Evolutionary conservation across 1,140 invertebrate species (phyloP), one percentile per base, ranked within the genome.

Genomic region (Gonatopus flavifemur): DNA sequence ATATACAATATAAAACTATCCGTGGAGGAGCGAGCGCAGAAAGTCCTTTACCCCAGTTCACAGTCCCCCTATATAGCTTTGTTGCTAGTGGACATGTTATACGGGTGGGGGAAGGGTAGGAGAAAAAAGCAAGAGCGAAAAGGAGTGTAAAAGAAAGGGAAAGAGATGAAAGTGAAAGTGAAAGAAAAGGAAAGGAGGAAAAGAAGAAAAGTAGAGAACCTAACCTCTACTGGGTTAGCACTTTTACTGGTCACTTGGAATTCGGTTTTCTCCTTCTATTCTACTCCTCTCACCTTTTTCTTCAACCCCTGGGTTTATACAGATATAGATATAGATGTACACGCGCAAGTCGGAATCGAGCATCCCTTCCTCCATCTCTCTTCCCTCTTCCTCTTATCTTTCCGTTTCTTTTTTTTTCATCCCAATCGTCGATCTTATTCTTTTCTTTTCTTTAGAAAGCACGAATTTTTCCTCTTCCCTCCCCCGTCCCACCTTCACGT

Each of bases 21-120:
- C n/a, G n/a, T 53, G 21, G 38, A 47, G 38, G 45, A 59, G 55
- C 56, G 54, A 63, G 49, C 52, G 54, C 52, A 57, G 64, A 55
- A 38, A 66, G 63, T 67, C 60, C 73, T 74, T 68, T 67, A 70
- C 66, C 66, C 69, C 61, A 71, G 62, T 72, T 73, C 73, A 67
- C 65, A 70, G 66, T 76, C 64, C 59, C 57, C 63, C 64, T 50
- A 47, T 46, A 30, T 58, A 42, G 49, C 60, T 48, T 40, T 40
- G 19, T 57, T 20, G 41, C 39, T 25, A 31, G 35, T 33, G 38
- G 51, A 35, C 42, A 49, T 55, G 37, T n/a, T n/a, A 18, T 21
- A 15, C 22, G 55, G n/a, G 43, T 47, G 55, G 47, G 37, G 55
- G 51, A 28, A 39, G 39, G 32, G 44, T 31, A 22, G 51, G 36